A percentile compares a stretch with the other conserved stretches of the same genome.
Conservation (phyloP, 2,888 invertebrate species). For the Xestia rhomboidea region DNA sequence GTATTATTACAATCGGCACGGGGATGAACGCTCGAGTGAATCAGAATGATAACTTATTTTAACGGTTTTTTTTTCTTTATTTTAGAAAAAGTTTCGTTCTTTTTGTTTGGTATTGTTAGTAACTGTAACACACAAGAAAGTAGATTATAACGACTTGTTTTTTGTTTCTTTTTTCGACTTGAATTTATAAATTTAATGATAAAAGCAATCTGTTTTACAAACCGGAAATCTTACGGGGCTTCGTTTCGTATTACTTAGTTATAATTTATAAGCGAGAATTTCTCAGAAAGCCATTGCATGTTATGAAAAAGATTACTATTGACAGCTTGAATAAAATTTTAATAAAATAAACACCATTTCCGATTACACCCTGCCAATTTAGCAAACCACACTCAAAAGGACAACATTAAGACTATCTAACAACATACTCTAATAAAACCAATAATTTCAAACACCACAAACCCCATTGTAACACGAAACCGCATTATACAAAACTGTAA, state of each 20-base stretch:
- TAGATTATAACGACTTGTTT: constrained; percentile 13
- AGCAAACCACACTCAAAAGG: constrained; percentile 5
- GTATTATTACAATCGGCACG: constrained; percentile 84
- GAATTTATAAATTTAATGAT: not conserved
- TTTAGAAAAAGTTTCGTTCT: constrained; percentile 72
- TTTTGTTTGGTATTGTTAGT: constrained; percentile 60
- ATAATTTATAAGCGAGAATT: not conserved
- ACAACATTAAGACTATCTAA: constrained; percentile 12
- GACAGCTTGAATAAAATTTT: not conserved
- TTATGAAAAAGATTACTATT: not conserved
- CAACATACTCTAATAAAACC: constrained; percentile 56
- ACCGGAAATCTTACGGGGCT: not conserved
- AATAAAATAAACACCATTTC: not conserved
- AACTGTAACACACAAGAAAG: constrained; percentile 11
- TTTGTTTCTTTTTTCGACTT: not conserved
- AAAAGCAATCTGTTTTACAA: not conserved
- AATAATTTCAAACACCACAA: constrained; percentile 61
- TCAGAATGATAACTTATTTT: constrained; percentile 85
- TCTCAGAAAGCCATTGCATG: not conserved
- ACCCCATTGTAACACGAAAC: constrained; percentile 64
- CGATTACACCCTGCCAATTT: not conserved
- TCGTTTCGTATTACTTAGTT: not conserved
- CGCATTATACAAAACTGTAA: constrained; percentile 73
- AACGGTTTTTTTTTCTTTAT: constrained; percentile 78
- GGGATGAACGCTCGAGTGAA: constrained; percentile 88